Conservation (phyloP, 2,113 vertebrate species). For the Psilopsiagon aymara region DNA sequence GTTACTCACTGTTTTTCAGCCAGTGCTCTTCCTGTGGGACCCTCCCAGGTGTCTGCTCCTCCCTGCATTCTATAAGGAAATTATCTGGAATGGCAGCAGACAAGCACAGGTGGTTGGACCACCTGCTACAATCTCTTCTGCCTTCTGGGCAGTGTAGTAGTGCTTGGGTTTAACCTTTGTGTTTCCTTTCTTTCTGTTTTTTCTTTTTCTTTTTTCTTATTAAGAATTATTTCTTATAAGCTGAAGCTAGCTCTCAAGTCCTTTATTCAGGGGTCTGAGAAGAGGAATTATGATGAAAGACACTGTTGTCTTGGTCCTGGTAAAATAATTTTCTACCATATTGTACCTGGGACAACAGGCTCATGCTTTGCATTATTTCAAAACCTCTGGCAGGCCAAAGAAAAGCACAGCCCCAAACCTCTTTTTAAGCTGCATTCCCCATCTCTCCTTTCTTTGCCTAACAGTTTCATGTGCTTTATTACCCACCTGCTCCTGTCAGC, state of each 20-base stretch:
- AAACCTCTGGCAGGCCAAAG: not conserved
- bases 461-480: not conserved
- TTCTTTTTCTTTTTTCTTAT: not conserved
- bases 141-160: not conserved
- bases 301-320: not conserved
- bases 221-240: too few relatives aligned
- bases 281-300: not conserved
- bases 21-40: conserved; percentile 19
- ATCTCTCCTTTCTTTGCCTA: not conserved
- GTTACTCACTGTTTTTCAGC: not conserved
- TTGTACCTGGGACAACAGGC: not conserved
- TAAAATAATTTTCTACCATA: not conserved
- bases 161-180: not conserved
- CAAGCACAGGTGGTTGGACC: conserved; percentile 38
- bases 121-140: conserved; percentile 45
- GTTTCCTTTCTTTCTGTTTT: not conserved
- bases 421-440: not conserved
- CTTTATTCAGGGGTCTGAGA: not conserved
- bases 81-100: conserved; percentile 27
- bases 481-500: not conserved
- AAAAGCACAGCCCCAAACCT: not conserved
- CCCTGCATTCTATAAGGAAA: conserved; percentile 37
- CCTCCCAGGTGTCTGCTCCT: conserved; percentile 2
- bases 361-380: not conserved
- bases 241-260: not conserved